Evolutionary conservation across 92 coral and sea anemone species (phyloP), one percentile per base, ranked within the genome.

Genomic region (Parazoanthus atlanticus): DNA sequence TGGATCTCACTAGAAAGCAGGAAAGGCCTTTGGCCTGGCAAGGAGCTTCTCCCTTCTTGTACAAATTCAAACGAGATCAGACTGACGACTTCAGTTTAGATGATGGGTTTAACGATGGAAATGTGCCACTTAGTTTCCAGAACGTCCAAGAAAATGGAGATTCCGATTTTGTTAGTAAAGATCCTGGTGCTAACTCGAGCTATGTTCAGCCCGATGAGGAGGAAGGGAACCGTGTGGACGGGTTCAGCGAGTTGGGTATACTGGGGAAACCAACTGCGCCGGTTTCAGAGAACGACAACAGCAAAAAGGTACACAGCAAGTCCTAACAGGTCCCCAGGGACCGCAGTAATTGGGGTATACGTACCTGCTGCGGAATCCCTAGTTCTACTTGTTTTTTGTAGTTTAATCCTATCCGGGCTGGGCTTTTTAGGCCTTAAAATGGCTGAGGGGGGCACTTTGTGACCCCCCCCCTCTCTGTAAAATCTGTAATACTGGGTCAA

Each of bases 21-120:
- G 17, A 12, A 23, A 15, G 21, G 23, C 69, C 36, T 28, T 26
- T 30, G 3, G 25, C 3, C 13, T 3, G 47, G n/a, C 47, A 75
- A 41, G 15, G 43, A 21, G 79, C 33, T 28, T 41, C 65, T 28
- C 38, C 82, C 16, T 25, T n/a, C 0, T 13, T 78, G 11, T 16
- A 81, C 74, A 61, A 56, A 1, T 19, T 56, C 31, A 81, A 54
- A 61, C 85, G 85, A 3, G 85, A 33, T 61, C 74, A 81, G 7
- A 64, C 33, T 0, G 73, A 32, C 34, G 28, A 58, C 16, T 61
- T 81, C 4, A 26, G 7, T 36, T 17, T 31, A 61, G 36, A 28
- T 30, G 40, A 58, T 34, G 43, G 47, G 16, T 54, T 54, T 64
- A 31, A 56, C 41, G 85, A 81, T n/a, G 47, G 74, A 17, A 61